Conservation (phyloP, 2,797 vertebrate species). For the Chelon labrosus region DNA sequence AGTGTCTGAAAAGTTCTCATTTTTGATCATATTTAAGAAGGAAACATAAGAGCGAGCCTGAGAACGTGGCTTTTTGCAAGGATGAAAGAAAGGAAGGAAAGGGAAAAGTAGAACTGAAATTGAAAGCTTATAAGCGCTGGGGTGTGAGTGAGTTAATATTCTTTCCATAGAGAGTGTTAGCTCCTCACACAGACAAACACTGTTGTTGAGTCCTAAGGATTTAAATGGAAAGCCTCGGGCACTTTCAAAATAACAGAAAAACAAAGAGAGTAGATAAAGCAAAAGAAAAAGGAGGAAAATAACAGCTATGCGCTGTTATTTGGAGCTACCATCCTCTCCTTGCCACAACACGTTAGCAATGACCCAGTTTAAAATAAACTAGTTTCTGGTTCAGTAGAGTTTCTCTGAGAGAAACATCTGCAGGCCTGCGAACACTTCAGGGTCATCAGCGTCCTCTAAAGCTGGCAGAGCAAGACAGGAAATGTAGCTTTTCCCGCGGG, state of each 20-base stretch:
- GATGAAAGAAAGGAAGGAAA: slow-evolving; percentile 11
- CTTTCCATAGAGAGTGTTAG: slow-evolving; percentile 16
- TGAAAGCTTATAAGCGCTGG: not conserved
- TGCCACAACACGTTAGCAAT: not conserved
- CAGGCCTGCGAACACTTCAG: slow-evolving; percentile 19
- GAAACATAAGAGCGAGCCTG: not conserved
- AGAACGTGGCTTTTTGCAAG: slow-evolving; percentile 18
- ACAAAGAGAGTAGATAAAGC: slow-evolving; percentile 14
- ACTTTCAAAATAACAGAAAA: not conserved
- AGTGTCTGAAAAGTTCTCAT: not conserved
- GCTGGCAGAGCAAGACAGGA: slow-evolving; percentile 52
- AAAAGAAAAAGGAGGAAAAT: not conserved
- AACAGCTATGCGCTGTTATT: not conserved
- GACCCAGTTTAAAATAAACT: not conserved
- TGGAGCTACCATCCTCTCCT: not conserved
- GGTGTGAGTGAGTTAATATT: slow-evolving; percentile 11
- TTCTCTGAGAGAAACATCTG: slow-evolving; percentile 40
- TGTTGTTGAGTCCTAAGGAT: slow-evolving; percentile 40
- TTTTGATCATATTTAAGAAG: not conserved
- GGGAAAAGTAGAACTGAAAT: slow-evolving; percentile 56
- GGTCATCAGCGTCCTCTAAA: slow-evolving; percentile 36
- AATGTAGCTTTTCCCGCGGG: slow-evolving; percentile 59
- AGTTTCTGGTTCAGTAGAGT: slow-evolving; percentile 27
- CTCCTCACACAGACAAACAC: slow-evolving; percentile 23
- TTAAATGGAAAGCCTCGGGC: slow-evolving; percentile 47